phyloP scores from a whole-genome alignment of 1,140 invertebrate genomes.

The Eriosoma lanigerum region DNA sequence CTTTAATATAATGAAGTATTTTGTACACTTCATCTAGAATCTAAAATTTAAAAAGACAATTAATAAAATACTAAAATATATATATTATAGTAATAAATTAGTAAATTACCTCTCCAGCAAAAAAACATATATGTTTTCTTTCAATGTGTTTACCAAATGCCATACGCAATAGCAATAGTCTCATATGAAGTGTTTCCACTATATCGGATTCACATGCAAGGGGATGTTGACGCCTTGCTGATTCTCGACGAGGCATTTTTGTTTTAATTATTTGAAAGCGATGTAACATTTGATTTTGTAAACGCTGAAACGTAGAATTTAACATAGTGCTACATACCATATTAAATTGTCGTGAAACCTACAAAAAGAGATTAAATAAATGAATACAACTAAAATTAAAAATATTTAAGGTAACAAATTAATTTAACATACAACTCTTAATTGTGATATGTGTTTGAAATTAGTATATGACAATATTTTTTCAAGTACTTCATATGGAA shows the following conservation, averaged over 20 bases:
- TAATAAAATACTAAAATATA: constrained; percentile 14
- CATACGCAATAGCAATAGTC: constrained; percentile 82
- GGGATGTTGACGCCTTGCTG: constrained; percentile 78
- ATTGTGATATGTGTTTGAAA: constrained; percentile 74
- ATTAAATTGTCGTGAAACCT: constrained; percentile 65
- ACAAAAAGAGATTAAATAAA: background rate
- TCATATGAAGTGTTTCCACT: constrained; percentile 85
- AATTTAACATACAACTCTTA: constrained; percentile 71
- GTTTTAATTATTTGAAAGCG: constrained; percentile 76
- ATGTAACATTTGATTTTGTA: constrained; percentile 77
- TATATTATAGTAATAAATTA: constrained; percentile 54
- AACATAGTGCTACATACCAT: constrained; percentile 73
- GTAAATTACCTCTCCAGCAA: constrained; percentile 77
- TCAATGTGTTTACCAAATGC: constrained; percentile 90
- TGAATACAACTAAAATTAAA: background rate
- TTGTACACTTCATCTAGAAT: constrained; percentile 75
- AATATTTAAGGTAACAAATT: background rate
- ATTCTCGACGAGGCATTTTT: constrained; percentile 86
- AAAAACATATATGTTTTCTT: constrained; percentile 85
- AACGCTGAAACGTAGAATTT: constrained; percentile 77
- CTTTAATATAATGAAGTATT: constrained; percentile 79
- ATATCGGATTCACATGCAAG: constrained; percentile 85
- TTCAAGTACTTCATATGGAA: constrained; percentile 76
- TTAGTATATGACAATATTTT: constrained; percentile 75
- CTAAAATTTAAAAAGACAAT: constrained; percentile 58